Percentiles rank a stretch among this genome's conserved stretches.
phyloP scores from a whole-genome alignment of 2,888 invertebrate species.

The Hyppa rectilinea region DNA sequence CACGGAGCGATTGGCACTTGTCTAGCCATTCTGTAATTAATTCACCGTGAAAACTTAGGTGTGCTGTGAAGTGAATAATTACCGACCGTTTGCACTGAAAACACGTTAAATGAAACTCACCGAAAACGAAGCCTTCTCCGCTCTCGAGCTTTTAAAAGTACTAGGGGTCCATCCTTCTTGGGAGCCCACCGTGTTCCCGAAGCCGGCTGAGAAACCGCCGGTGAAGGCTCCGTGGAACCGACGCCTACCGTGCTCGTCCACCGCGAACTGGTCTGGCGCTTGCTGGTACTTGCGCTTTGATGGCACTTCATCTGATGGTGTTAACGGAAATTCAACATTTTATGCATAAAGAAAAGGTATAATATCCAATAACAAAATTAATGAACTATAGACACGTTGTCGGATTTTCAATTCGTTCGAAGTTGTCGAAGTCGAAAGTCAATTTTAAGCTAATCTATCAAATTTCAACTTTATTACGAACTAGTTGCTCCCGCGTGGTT shows the following conservation, averaged over 20 bases:
- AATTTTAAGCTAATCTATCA: no score
- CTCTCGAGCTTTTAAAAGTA: constrained; percentile 97
- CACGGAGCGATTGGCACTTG: no score
- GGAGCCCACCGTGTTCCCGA: constrained; percentile 98
- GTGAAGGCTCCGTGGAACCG: constrained; percentile 99
- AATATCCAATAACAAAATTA: no score
- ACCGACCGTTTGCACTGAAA: neutral
- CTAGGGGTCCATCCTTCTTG: constrained; percentile 98
- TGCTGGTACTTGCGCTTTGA: constrained; percentile 95
- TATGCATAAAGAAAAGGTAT: neutral
- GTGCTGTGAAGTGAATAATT: no score
- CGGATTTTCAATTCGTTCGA: no score
- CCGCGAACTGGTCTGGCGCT: constrained; percentile 95
- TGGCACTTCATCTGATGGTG: constrained; percentile 93
- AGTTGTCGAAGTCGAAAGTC: no score
- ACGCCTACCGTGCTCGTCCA: constrained; percentile 96
- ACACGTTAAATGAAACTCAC: constrained; percentile 73
- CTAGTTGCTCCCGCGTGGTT: no score
- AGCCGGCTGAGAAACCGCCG: constrained; percentile 99
- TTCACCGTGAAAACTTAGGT: no score
- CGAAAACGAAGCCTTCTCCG: constrained; percentile 88
- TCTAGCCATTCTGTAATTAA: no score
- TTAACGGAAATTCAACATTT: constrained; percentile 16
- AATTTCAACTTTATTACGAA: no score
- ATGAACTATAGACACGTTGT: no score